Evolutionary conservation across 1,140 invertebrate genomes (phyloP), one percentile per base, ranked within the genome.

Genomic region (Portunus trituberculatus): DNA sequence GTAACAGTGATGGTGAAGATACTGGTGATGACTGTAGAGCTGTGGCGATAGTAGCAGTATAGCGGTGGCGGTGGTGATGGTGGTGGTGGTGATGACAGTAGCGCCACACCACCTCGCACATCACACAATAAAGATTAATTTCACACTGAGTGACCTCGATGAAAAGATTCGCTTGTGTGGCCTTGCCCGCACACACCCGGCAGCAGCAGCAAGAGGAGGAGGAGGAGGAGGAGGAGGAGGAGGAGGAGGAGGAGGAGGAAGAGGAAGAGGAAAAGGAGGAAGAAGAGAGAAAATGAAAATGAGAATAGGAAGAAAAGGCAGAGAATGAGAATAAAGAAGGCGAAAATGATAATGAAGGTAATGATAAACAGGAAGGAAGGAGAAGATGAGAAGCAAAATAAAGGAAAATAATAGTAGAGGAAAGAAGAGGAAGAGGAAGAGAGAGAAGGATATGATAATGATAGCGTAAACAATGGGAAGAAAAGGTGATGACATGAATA

Each of bases 71-170:
- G 67, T 76, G 67, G 67, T 76, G 67, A 8, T 76, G 67, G 25
- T 76, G 25, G 67, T n/a, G 67, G 20, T 76, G 67, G 67, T 76
- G 67, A 20, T 76, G 67, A 76, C 6, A 20, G 67, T 76, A 10
- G 25, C 31, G 91, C 2, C 29, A 82, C 29, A 29, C n/a, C 32
- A 29, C 83, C 83, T 20, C 87, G 4, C 32, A 16, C 87, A 67
- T 46, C 76, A 59, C 93, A 94, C 88, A 94, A 94, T 94, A 91
- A 89, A 94, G 93, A 91, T 94, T 94, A 94, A 94, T 94, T 94
- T 94, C 93, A 91, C 88, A 48, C 48, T 48, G 39, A 45, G 45
- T 82, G 82, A 76, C 76, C 90, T 39, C 93, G 87, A 32, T 94
- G 93, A 94, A 94, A 94, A 84, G 93, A 46, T 59, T 91, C 89